Percentiles rank a stretch among this genome's conserved stretches.
phyloP scores from a whole-genome alignment of 1,140 invertebrate genomes.

The Drosophila neocordata region DNA sequence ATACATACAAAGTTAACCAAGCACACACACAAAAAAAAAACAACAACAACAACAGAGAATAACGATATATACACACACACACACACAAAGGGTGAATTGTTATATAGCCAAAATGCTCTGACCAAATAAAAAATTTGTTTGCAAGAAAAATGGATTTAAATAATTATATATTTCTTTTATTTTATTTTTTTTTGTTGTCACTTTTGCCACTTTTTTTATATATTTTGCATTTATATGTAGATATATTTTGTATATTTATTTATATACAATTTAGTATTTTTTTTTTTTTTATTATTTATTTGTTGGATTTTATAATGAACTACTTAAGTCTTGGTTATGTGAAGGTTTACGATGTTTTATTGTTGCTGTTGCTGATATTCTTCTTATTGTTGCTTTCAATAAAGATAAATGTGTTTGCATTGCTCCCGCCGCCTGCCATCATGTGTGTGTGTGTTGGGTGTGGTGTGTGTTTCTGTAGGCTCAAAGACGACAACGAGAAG shows the following conservation, averaged over 20 bases:
- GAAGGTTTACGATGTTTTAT: slow-evolving; percentile 59
- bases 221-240: slow-evolving; percentile 46
- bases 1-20: slow-evolving; percentile 29
- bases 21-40: slow-evolving; percentile 18
- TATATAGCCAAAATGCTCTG: background rate
- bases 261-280: slow-evolving; percentile 40
- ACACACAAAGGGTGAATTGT: slow-evolving; percentile 24
- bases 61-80: slow-evolving; percentile 11
- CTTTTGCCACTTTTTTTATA: slow-evolving; percentile 28
- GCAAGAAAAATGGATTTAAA: too few relatives aligned
- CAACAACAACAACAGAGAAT: background rate
- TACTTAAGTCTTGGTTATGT: slow-evolving; percentile 42
- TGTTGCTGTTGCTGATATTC: slow-evolving; percentile 17
- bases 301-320: slow-evolving; percentile 44
- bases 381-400: slow-evolving; percentile 59
- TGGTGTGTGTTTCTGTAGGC: slow-evolving; percentile 14
- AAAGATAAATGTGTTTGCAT: slow-evolving; percentile 66
- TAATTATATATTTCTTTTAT: slow-evolving; percentile 50
- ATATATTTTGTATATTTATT: too few relatives aligned
- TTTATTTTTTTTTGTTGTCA: slow-evolving; percentile 16
- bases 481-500: background rate
- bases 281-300: slow-evolving; percentile 7
- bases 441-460: slow-evolving; percentile 8
- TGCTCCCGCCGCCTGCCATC: slow-evolving; percentile 39
- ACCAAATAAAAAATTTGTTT: slow-evolving; percentile 14